These are phyloP conservation scores for Thunnus maccoyii DNA, from an alignment of 2,113 vertebrate genomes.

Conservation along the genomic window DNA sequence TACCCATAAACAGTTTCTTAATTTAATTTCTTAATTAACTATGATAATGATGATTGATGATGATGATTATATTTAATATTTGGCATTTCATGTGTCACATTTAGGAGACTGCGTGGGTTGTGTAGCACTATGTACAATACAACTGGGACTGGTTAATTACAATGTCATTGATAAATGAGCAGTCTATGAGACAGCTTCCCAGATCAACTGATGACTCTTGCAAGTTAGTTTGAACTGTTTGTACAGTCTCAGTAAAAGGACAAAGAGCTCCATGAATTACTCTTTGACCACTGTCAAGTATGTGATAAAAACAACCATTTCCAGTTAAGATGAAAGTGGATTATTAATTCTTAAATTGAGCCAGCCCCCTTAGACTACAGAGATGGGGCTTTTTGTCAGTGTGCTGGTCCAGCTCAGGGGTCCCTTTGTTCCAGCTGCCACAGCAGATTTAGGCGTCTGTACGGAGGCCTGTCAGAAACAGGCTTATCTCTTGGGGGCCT, in stretches of 20 bases:
- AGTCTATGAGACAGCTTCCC: background rate
- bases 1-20: no score
- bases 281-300: conserved; percentile 12
- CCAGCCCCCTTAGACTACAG: conserved; percentile 39
- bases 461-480: conserved; percentile 83
- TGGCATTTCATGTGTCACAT: no score
- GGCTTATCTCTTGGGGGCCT: conserved; percentile 83
- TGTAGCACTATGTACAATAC: background rate
- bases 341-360: conserved; percentile 69
- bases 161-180: conserved; percentile 17
- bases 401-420: conserved; percentile 65
- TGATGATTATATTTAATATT: no score
- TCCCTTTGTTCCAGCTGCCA: conserved; percentile 84
- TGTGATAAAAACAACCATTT: conserved; percentile 30
- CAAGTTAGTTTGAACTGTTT: background rate
- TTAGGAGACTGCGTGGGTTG: background rate
- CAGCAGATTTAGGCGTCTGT: conserved; percentile 81
- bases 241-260: conserved; percentile 16
- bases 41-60: no score
- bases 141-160: conserved; percentile 1
- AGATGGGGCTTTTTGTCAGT: conserved; percentile 66
- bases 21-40: no score
- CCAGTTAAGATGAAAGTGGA: conserved; percentile 38
- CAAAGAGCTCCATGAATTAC: background rate
- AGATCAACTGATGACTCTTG: background rate